Conservation (phyloP, 2,888 invertebrate species). For the Xestia ashworthii region DNA sequence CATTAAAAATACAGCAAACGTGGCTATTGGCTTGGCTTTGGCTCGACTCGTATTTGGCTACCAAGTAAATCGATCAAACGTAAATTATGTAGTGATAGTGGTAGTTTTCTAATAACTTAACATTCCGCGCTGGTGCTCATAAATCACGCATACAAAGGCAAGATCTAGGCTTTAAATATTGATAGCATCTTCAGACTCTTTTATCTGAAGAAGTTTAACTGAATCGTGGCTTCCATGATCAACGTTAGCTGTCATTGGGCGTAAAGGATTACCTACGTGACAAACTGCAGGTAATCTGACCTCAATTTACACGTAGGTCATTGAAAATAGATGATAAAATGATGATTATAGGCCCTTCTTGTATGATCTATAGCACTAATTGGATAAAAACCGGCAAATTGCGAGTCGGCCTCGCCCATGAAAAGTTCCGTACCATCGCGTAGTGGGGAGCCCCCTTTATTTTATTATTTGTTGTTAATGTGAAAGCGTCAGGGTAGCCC, state of each 20-base stretch:
- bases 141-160: neutral
- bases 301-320: neutral
- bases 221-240: slow-evolving; percentile 11
- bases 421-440: no score
- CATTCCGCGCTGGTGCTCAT: neutral
- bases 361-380: slow-evolving; percentile 10
- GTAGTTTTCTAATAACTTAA: neutral
- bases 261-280: slow-evolving; percentile 5
- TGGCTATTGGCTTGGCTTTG: neutral
- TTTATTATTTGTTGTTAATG: no score
- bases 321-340: slow-evolving; percentile 4
- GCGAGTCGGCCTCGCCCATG: no score
- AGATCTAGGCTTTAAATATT: neutral
- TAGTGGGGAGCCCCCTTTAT: no score
- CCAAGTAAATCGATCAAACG: neutral
- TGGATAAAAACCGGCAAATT: slow-evolving; percentile 3
- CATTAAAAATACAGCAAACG: neutral
- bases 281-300: neutral
- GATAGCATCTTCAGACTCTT: neutral
- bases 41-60: neutral
- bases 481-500: no score
- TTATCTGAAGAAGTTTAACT: neutral
- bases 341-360: slow-evolving; percentile 1
- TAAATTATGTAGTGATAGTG: neutral
- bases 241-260: no score